These are phyloP conservation scores for Nothocercus julius DNA, from an alignment of 2,113 vertebrate species.

Conservation along the genomic window DNA sequence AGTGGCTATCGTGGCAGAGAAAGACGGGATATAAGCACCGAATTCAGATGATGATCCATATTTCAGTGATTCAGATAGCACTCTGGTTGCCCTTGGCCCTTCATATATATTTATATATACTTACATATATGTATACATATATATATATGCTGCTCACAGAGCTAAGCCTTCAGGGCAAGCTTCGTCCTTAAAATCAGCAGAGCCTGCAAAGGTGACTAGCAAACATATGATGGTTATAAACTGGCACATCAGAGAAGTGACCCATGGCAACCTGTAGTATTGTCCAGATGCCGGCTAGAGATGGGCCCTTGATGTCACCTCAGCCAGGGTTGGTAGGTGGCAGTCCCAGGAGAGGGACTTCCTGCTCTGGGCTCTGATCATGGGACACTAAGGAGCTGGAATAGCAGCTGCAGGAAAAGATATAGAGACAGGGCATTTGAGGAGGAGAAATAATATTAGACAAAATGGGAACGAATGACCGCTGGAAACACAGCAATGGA, in stretches of 20 bases:
- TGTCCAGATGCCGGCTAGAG: neutral
- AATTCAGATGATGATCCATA: neutral
- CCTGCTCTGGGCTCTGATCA: neutral
- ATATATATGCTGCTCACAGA: neutral
- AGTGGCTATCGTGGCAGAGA: neutral
- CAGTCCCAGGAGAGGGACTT: neutral
- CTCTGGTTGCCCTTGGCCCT: neutral
- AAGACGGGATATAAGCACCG: neutral
- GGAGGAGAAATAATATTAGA: neutral
- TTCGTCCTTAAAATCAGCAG: neutral
- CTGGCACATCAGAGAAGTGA: neutral
- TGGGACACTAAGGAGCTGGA: neutral
- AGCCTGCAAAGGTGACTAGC: neutral
- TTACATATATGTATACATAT: neutral
- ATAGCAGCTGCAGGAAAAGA: neutral
- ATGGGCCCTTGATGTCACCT: too few relatives aligned
- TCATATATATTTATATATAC: too few relatives aligned
- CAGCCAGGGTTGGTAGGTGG: neutral
- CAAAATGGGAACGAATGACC: neutral
- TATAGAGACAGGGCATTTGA: neutral
- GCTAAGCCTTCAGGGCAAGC: neutral
- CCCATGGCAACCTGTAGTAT: neutral
- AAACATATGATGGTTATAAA: neutral
- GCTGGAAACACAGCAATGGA: neutral
- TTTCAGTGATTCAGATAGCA: neutral